Percentiles rank a stretch among this genome's conserved stretches.
Conservation (phyloP, 2,797 vertebrate species). For the Furcifer pardalis region DNA sequence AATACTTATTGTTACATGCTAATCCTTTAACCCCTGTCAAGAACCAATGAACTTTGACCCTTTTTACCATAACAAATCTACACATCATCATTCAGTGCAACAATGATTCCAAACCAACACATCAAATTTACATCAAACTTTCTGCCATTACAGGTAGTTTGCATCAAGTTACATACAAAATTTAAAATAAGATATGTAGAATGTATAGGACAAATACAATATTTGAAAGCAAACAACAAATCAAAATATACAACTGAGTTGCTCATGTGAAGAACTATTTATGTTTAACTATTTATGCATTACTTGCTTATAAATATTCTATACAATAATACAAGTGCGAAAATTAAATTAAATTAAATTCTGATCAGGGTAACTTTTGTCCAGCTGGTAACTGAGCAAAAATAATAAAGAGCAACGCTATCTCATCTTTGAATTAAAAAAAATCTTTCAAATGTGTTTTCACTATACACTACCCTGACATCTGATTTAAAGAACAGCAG, state of each 20-base stretch:
- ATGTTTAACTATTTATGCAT: neutral
- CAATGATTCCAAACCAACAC: constrained; percentile 59
- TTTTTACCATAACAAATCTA: constrained; percentile 86
- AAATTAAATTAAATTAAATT: no score
- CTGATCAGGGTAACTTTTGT: neutral
- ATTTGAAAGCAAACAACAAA: constrained; percentile 2
- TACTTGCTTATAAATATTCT: neutral
- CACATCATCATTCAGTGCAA: constrained; percentile 71
- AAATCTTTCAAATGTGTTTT: neutral
- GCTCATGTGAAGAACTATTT: neutral
- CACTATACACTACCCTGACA: neutral
- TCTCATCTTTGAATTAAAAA: neutral
- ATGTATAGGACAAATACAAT: neutral
- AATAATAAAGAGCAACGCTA: neutral
- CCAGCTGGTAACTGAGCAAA: neutral
- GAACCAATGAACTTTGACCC: constrained; percentile 86
- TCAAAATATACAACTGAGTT: neutral
- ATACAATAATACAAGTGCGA: no score
- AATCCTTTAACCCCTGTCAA: constrained; percentile 82
- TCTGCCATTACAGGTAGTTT: constrained; percentile 65
- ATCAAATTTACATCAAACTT: constrained; percentile 41
- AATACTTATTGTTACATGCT: constrained; percentile 79
- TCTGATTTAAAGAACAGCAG: neutral
- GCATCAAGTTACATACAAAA: constrained; percentile 56
- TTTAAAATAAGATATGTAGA: constrained; percentile 16